These are phyloP conservation scores for Camptogramma bilineatum DNA, from an alignment of 2,888 invertebrate species.

Conservation along the genomic window DNA sequence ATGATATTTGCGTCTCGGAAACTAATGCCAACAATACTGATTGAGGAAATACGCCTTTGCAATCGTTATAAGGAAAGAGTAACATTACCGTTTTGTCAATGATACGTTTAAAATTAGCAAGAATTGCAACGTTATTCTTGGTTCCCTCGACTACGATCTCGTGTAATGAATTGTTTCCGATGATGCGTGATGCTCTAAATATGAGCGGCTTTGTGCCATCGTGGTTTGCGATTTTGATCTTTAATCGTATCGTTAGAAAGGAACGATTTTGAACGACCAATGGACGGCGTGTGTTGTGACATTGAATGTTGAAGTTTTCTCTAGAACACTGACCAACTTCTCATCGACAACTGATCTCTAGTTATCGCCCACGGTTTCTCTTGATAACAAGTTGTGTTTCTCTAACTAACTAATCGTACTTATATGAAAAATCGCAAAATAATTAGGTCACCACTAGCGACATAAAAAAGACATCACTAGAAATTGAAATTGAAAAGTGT, in stretches of 20 bases:
- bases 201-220: constrained; percentile 39
- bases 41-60: constrained; percentile 24
- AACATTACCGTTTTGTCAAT: constrained; percentile 12
- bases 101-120: constrained; percentile 25
- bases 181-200: constrained; percentile 45
- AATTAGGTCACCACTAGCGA: too few relatives aligned
- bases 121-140: constrained; percentile 31
- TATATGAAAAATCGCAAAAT: too few relatives aligned
- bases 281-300: background rate
- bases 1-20: background rate
- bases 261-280: constrained; percentile 11
- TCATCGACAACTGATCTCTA: background rate
- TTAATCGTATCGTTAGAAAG: constrained; percentile 14
- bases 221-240: constrained; percentile 31
- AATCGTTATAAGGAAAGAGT: constrained; percentile 22
- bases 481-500: too few relatives aligned
- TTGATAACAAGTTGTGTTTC: background rate
- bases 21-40: background rate
- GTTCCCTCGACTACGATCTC: constrained; percentile 56
- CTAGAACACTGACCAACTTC: background rate
- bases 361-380: background rate
- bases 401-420: too few relatives aligned
- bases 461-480: too few relatives aligned
- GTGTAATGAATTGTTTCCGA: constrained; percentile 67
- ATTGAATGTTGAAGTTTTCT: constrained; percentile 5